Evolutionary conservation across 2,888 invertebrate genomes (phyloP), one percentile per base, ranked within the genome.

Genomic region (Julus scandinavius): DNA sequence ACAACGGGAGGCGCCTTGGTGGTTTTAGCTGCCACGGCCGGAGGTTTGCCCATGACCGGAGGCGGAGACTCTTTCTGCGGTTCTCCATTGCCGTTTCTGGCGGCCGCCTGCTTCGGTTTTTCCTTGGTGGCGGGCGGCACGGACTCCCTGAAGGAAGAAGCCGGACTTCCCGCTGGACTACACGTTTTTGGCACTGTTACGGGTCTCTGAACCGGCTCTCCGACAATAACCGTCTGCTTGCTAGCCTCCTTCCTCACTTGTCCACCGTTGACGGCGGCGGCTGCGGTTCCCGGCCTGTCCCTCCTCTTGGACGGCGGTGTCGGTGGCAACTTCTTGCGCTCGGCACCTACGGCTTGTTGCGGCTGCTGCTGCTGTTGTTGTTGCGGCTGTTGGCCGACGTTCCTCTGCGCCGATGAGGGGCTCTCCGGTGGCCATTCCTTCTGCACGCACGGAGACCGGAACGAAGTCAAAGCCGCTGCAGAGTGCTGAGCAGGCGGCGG

Each of bases 251-350:
- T 49, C 49, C 49, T 49, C 29, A 29, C 72, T 29, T n/a, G 20
- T 9, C 72, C 72, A 29, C 72, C 72, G 72, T 72, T 72, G 72
- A 29, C 72, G 9, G 9, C 72, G 9, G 9, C 2, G 6, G 72
- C n/a, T 6, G n/a, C 63, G 11, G 11, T 63, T n/a, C n/a, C n/a
- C 20, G 20, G n/a, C 9, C 20, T 87, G 20, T 88, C 88, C 50
- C 58, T 72, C 40, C 88, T 15, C 58, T 88, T 88, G 29, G 72
- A 72, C 13, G 88, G 88, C 40, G 88, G 88, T 6, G 88, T 88
- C 15, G 88, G 88, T 13, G 88, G 88, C 58, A 83, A 45, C 85
- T 88, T 88, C 63, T 87, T 87, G 29, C 58, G 58, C 38, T 84
- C 88, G 63, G 15, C 5, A 15, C 38, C 17, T 7, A 15, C 38